Percentiles rank a stretch among this genome's conserved stretches.
phyloP scores from a whole-genome alignment of 2,888 invertebrate genomes.

The Aspidiotus destructor region DNA sequence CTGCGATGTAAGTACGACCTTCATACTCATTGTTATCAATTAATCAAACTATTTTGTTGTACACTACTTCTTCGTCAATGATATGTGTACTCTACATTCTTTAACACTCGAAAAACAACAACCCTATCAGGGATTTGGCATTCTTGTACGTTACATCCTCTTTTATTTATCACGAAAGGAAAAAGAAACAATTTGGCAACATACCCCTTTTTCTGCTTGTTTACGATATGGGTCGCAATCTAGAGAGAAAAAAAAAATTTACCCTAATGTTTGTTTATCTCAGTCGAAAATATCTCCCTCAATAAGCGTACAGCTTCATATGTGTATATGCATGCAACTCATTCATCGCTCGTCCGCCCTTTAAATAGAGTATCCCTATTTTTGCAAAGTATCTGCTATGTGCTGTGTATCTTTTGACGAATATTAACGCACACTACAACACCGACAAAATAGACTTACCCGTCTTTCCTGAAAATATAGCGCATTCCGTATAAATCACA shows the following conservation, averaged over 20 bases:
- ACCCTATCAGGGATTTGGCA: slow-evolving; percentile 7
- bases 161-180: slow-evolving; percentile 23
- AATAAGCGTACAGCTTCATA: slow-evolving; percentile 31
- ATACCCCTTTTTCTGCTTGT: slow-evolving; percentile 30
- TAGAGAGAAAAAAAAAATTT: slow-evolving; percentile 27
- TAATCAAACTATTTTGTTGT: no score
- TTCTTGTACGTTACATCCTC: neutral
- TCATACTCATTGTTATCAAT: no score
- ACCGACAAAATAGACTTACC: slow-evolving; percentile 13
- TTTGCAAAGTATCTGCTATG: neutral
- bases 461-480: slow-evolving; percentile 26
- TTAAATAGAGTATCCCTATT: slow-evolving; percentile 29
- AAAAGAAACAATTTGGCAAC: slow-evolving; percentile 32
- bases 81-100: neutral
- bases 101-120: neutral
- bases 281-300: slow-evolving; percentile 23
- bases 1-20: no score
- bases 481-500: slow-evolving; percentile 28
- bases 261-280: slow-evolving; percentile 9
- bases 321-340: slow-evolving; percentile 27
- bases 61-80: no score
- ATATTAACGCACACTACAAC: slow-evolving; percentile 20
- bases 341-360: slow-evolving; percentile 12
- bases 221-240: slow-evolving; percentile 31
- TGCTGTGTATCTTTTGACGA: neutral